Evolutionary conservation across 2,797 vertebrate species (phyloP).

Genomic region (Enteromius anoplus): DNA sequence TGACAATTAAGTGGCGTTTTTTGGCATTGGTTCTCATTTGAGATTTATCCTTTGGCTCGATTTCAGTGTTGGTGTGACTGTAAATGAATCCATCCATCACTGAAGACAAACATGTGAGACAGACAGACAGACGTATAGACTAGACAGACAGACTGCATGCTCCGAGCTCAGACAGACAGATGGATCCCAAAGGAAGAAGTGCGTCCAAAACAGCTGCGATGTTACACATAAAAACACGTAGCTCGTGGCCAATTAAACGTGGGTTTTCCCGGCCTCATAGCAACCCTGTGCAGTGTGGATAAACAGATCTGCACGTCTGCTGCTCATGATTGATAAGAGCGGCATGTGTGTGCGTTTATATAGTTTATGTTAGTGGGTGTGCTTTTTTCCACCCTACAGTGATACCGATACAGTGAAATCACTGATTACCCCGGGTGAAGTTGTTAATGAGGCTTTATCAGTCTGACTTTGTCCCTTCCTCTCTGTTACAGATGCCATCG

Average conservation of each 20-base stretch:
- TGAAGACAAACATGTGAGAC: constrained; percentile 1
- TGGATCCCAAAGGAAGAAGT: constrained; percentile 12
- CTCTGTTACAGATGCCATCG: not conserved
- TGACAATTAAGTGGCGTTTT: not conserved
- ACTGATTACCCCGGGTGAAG: not conserved
- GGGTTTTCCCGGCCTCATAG: constrained; percentile 28
- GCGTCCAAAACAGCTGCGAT: constrained; percentile 20
- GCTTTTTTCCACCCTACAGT: not conserved
- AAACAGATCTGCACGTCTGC: constrained; percentile 31
- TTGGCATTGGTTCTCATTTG: not conserved
- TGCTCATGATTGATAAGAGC: constrained; percentile 28
- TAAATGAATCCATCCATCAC: constrained; percentile 32
- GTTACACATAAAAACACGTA: constrained; percentile 34
- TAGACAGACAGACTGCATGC: constrained; percentile 18
- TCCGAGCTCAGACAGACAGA: constrained; percentile 20
- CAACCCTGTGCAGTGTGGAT: constrained; percentile 17
- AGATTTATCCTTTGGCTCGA: constrained; percentile 20
- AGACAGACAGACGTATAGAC: constrained; percentile 13
- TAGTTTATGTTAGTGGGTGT: constrained; percentile 2
- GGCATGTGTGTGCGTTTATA: not conserved
- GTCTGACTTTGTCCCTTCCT: constrained; percentile 27
- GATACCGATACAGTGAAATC: not conserved
- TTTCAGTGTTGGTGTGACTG: constrained; percentile 15
- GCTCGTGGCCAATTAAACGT: constrained; percentile 7
- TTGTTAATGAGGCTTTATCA: constrained; percentile 12